phyloP scores from a whole-genome alignment of 2,797 vertebrate genomes.

The Sardinella longiceps region DNA sequence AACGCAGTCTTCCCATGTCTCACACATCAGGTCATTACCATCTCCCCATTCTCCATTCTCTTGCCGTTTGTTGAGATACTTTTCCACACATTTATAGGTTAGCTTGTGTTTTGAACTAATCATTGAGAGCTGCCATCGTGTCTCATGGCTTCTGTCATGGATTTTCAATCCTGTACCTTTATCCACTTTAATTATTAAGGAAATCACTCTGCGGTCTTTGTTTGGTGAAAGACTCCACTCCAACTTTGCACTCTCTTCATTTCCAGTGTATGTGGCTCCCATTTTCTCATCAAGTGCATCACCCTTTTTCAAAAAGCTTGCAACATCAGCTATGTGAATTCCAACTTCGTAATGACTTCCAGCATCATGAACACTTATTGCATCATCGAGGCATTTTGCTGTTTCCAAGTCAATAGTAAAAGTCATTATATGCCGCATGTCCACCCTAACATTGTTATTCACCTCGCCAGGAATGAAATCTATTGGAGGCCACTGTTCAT shows the following conservation, averaged over 20 bases:
- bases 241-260: slow-evolving; percentile 59
- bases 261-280: slow-evolving; percentile 63
- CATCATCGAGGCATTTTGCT: slow-evolving; percentile 77
- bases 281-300: slow-evolving; percentile 69
- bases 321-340: slow-evolving; percentile 81
- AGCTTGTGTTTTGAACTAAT: slow-evolving; percentile 73
- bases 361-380: slow-evolving; percentile 76
- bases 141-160: too few species aligned
- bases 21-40: slow-evolving; percentile 40
- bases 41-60: not conserved
- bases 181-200: slow-evolving; percentile 73
- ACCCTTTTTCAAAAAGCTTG: slow-evolving; percentile 68
- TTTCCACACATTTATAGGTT: slow-evolving; percentile 76
- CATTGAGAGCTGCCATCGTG: slow-evolving; percentile 62
- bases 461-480: slow-evolving; percentile 24
- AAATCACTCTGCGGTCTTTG: slow-evolving; percentile 71
- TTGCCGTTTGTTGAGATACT: slow-evolving; percentile 53
- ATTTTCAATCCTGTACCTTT: slow-evolving; percentile 59
- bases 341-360: slow-evolving; percentile 75
- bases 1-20: slow-evolving; percentile 71
- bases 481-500: slow-evolving; percentile 50
- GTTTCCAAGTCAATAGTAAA: slow-evolving; percentile 77
- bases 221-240: slow-evolving; percentile 76
- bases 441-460: slow-evolving; percentile 49
- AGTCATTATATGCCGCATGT: slow-evolving; percentile 69